A percentile compares a stretch with the other conserved stretches of the same genome.
phyloP scores from a whole-genome alignment of 2,888 invertebrate species.

The Lithodes maja region DNA sequence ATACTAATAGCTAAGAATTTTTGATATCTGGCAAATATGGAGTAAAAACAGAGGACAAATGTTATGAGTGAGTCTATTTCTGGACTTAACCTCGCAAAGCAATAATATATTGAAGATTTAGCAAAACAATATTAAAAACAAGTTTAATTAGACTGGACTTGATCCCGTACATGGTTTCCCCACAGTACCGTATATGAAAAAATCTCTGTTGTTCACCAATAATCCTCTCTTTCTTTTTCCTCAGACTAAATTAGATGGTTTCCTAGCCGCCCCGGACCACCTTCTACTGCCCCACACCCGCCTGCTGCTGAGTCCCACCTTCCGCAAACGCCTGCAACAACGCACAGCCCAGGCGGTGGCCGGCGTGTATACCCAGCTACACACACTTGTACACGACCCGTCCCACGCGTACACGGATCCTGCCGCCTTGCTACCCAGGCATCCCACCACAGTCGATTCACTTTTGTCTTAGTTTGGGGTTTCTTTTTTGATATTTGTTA shows the following conservation, averaged over 20 bases:
- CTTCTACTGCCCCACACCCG: constrained; percentile 90
- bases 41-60: too few relatives aligned
- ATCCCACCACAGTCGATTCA: constrained; percentile 75
- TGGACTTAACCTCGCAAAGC: too few relatives aligned
- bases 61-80: too few relatives aligned
- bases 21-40: too few relatives aligned
- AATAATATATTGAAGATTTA: too few relatives aligned
- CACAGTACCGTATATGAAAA: too few relatives aligned
- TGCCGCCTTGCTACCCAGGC: constrained; percentile 74
- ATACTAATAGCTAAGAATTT: too few relatives aligned
- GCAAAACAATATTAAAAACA: too few relatives aligned
- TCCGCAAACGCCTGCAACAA: constrained; percentile 74
- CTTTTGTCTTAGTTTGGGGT: constrained; percentile 71
- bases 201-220: too few relatives aligned
- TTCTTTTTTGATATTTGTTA: too few relatives aligned
- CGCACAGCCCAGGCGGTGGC: constrained; percentile 74
- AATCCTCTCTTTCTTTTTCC: not conserved
- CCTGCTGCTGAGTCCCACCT: constrained; percentile 85
- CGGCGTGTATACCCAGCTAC: constrained; percentile 74
- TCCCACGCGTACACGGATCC: constrained; percentile 74
- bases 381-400: constrained; percentile 73
- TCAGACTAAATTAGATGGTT: constrained; percentile 85
- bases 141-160: too few relatives aligned
- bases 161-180: too few relatives aligned
- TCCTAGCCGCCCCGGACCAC: constrained; percentile 88